Base-by-base conservation (phyloP, 2,888 invertebrate genomes). In the Protodeltote pygarga region DNA sequence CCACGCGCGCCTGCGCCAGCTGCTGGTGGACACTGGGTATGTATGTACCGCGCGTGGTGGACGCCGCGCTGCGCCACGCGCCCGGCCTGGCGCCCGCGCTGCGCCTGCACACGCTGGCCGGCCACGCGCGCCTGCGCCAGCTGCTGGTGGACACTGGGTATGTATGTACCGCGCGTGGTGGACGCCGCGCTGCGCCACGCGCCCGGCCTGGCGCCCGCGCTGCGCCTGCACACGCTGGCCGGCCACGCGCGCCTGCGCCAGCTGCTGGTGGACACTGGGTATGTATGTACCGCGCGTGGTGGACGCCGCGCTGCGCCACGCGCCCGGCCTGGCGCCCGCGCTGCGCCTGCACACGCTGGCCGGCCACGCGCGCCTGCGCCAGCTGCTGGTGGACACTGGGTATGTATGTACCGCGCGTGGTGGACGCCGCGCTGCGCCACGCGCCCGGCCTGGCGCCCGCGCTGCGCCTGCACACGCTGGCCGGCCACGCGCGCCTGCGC, bases 231-330 rank as follows among this genome's bases (percentile, higher is more conserved):
- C 97, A 95, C 97, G 0, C 83, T 96, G 9, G 95, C 95, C 32
- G 98, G 98, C 0, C 96, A 96, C 70, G 95, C 96, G 66, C 93
- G 94, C 33, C 90, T 99, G 21, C 94, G 95, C 27, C 96, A 97
- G 76, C 93, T 99, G 49, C 91, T 99, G 0, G 98, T 97, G 0
- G 98, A 98, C 81, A 97, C 98, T 95, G 99, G 98, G 95, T 75
- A 31, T 5, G 53, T 32, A 33, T 25, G 8, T 25, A n/a, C n/a
- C n/a, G n/a, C n/a, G n/a, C n/a, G n/a, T n/a, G n/a, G n/a, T n/a
- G n/a, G n/a, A n/a, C n/a, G n/a, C n/a, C n/a, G n/a, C n/a, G n/a
- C n/a, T n/a, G n/a, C n/a, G n/a, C n/a, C n/a, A n/a, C n/a, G n/a
- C n/a, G n/a, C n/a, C n/a, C n/a, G n/a, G n/a, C n/a, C n/a, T n/a